These are phyloP conservation scores for Heliconius hermathena DNA, from an alignment of 1,140 invertebrate genomes.

Conservation along the genomic window DNA sequence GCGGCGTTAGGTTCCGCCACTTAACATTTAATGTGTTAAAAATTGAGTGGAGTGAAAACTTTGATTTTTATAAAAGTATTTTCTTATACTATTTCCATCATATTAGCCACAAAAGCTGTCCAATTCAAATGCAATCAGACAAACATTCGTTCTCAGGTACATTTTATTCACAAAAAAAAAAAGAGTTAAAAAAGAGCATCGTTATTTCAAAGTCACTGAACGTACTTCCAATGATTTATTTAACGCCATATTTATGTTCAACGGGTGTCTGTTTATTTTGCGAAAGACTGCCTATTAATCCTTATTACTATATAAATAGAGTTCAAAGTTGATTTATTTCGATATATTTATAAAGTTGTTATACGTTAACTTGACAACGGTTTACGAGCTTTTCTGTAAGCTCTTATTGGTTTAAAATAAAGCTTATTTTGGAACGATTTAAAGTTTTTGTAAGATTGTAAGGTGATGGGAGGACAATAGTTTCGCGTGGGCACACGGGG, in stretches of 20 bases:
- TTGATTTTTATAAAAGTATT: background rate
- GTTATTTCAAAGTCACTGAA: slow-evolving; percentile 58
- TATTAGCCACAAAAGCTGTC: background rate
- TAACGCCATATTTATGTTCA: slow-evolving; percentile 46
- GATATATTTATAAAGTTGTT: slow-evolving; percentile 13
- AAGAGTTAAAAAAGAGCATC: slow-evolving; percentile 44
- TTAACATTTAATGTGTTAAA: too few species aligned
- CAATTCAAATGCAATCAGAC: background rate
- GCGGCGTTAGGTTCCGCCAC: too few species aligned
- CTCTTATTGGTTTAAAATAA: background rate
- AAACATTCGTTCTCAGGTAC: background rate
- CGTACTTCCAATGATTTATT: slow-evolving; percentile 70
- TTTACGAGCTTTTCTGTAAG: slow-evolving; percentile 4
- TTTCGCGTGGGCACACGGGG: slow-evolving; percentile 56
- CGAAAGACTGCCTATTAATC: background rate
- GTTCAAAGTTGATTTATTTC: background rate
- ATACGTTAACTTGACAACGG: slow-evolving; percentile 21
- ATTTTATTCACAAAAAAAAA: background rate
- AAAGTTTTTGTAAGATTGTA: background rate
- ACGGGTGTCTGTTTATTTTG: slow-evolving; percentile 20
- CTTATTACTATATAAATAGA: background rate
- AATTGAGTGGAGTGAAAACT: too few species aligned
- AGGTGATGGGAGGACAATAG: slow-evolving; percentile 30
- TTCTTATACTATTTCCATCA: background rate
- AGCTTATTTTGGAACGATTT: background rate